Evolutionary conservation across 2,888 invertebrate genomes (phyloP).

Genomic region (Apomyelois bistriatella): DNA sequence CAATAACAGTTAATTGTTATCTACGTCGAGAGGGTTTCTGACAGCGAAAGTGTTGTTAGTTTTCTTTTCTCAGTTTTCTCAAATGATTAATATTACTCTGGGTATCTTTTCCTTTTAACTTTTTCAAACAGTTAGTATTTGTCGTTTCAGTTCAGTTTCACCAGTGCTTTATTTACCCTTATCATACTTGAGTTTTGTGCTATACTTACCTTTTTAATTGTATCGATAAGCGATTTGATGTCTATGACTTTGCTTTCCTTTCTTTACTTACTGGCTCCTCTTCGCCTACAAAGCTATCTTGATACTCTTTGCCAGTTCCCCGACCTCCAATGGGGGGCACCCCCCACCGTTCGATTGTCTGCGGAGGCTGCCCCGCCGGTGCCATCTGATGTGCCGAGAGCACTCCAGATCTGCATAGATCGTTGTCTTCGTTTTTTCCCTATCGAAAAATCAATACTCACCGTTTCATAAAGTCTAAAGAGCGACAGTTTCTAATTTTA

Average conservation of each 20-base stretch:
- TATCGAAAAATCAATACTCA: constrained; percentile 79
- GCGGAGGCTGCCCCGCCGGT: constrained; percentile 78
- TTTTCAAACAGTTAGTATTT: too few species aligned
- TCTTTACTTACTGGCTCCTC: constrained; percentile 14
- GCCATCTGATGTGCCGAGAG: constrained; percentile 80
- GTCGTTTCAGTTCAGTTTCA: too few species aligned
- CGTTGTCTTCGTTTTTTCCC: constrained; percentile 80
- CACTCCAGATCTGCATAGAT: constrained; percentile 81
- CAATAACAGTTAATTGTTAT: too few species aligned
- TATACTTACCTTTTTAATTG: too few species aligned
- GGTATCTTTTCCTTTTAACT: too few species aligned
- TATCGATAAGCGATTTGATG: too few species aligned
- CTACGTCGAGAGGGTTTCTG: too few species aligned
- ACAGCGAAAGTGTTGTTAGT: too few species aligned
- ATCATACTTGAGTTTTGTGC: too few species aligned
- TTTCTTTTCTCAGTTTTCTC: too few species aligned
- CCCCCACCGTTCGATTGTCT: constrained; percentile 79
- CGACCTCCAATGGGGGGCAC: constrained; percentile 63
- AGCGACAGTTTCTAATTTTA: constrained; percentile 67
- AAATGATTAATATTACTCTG: too few species aligned
- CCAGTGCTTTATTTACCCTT: too few species aligned
- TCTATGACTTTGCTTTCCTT: not conserved
- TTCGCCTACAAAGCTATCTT: constrained; percentile 24
- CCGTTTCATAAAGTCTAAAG: constrained; percentile 62
- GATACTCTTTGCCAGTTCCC: constrained; percentile 68